Evolutionary conservation across 2,797 vertebrate species (phyloP).

Genomic region (Perodicticus potto): DNA sequence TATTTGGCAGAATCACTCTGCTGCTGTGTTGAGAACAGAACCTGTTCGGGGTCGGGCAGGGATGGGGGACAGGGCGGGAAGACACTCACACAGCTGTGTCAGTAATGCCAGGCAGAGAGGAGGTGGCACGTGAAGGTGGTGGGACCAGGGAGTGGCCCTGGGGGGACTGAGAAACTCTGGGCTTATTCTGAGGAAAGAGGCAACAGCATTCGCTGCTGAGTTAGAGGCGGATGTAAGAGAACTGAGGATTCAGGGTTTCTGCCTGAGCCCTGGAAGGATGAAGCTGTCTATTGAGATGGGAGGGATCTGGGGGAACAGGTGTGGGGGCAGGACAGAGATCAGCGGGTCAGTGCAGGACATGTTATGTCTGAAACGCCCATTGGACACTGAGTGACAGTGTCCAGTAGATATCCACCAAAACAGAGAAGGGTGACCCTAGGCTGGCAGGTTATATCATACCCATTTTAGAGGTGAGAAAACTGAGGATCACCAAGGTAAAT

Average conservation of each 20-base stretch:
- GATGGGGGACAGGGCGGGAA: background rate
- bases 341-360: rapidly evolving
- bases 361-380: background rate
- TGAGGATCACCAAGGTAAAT: background rate
- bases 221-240: background rate
- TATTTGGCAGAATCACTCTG: background rate
- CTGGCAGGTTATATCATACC: background rate
- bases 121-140: background rate
- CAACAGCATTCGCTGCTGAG: background rate
- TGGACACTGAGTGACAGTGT: background rate
- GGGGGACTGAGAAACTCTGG: background rate
- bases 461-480: slow-evolving; percentile 41
- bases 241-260: background rate
- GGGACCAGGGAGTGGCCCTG: too few relatives aligned
- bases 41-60: rapidly evolving
- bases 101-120: background rate
- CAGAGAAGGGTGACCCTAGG: background rate
- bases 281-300: background rate
- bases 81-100: too few relatives aligned
- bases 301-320: too few relatives aligned
- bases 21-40: background rate
- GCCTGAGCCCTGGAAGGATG: background rate
- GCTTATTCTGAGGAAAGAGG: background rate
- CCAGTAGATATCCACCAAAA: rapidly evolving
- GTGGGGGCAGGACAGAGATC: too few relatives aligned